These are phyloP conservation scores for Pelecanoides urinatrix DNA, from an alignment of 2,113 vertebrate species.

Conservation along the genomic window DNA sequence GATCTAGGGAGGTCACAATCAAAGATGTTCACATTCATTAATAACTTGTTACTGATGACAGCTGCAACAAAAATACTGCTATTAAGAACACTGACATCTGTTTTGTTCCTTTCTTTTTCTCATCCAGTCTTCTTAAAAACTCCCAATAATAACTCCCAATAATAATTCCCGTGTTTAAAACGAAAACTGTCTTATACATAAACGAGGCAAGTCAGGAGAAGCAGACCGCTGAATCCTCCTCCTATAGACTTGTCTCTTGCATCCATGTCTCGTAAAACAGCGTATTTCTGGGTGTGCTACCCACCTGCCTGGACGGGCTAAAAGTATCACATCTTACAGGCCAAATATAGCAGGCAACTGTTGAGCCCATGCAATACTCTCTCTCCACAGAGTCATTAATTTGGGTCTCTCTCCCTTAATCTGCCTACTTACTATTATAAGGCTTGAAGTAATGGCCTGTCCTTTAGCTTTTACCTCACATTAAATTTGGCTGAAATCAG, in stretches of 20 bases:
- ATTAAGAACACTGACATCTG: background rate
- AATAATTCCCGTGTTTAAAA: background rate
- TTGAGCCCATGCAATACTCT: background rate
- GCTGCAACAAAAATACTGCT: background rate
- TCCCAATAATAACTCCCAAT: too few species aligned
- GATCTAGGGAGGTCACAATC: background rate
- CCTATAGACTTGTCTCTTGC: background rate
- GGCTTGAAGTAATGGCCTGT: background rate
- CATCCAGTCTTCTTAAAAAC: background rate
- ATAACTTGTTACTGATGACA: background rate
- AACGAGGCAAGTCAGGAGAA: background rate
- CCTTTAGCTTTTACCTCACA: background rate
- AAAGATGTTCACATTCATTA: background rate
- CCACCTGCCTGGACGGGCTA: background rate
- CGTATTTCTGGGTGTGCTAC: background rate
- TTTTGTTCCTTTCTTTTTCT: background rate
- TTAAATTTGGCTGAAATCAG: background rate
- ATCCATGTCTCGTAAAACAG: background rate
- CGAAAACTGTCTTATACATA: background rate
- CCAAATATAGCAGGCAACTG: background rate
- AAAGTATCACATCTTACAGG: background rate
- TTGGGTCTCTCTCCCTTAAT: background rate
- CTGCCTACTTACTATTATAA: background rate
- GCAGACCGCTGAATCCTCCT: background rate
- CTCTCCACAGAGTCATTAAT: background rate